Evolutionary conservation across 2,797 vertebrate genomes (phyloP).

Genomic region (Myotis myotis): DNA sequence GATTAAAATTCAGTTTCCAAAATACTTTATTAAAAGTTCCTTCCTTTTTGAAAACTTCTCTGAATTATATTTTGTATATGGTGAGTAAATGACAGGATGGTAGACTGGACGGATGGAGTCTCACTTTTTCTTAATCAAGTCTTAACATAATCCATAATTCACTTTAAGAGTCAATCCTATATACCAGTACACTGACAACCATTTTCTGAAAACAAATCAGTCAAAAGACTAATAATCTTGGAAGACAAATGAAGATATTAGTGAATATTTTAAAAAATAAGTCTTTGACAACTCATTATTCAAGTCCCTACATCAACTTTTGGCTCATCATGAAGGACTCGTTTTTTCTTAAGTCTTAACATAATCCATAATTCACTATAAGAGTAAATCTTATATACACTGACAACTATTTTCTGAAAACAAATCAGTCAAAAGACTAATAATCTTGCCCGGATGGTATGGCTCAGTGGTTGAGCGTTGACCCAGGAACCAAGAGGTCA

Average conservation of each 20-base stretch:
- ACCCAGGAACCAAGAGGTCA: too few species aligned
- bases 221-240: background rate
- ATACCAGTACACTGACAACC: background rate
- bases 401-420: background rate
- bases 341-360: background rate
- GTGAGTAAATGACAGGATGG: background rate
- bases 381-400: background rate
- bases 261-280: background rate
- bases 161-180: background rate
- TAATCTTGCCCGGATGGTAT: background rate
- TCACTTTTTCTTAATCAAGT: background rate
- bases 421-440: background rate
- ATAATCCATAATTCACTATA: background rate
- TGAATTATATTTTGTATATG: background rate
- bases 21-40: slow-evolving; percentile 5
- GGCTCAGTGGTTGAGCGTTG: too few species aligned
- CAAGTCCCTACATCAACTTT: too few species aligned
- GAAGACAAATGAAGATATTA: slow-evolving; percentile 11
- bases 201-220: background rate
- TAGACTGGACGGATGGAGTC: background rate
- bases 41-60: background rate
- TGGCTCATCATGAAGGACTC: too few species aligned
- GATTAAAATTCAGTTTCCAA: background rate
- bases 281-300: background rate
- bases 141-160: background rate